Evolutionary conservation across 2,797 vertebrate genomes (phyloP), one percentile per base, ranked within the genome.

Genomic region (Sylvilagus floridanus): DNA sequence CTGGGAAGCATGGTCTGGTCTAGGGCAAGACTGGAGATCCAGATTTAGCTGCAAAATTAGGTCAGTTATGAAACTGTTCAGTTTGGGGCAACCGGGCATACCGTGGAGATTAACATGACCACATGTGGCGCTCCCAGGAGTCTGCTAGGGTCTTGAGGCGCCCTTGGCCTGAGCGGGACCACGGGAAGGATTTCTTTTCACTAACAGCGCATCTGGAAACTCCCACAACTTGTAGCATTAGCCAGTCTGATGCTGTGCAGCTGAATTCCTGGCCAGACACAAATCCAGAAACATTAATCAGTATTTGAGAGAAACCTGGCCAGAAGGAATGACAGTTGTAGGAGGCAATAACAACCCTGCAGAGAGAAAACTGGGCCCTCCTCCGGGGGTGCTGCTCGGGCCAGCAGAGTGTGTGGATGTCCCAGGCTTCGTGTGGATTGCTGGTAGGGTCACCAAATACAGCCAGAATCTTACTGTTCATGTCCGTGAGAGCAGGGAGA

Each of bases 141-240:
- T 91, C 65, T 82, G 37, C 19, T 30, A 68, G 37, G 37, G 35
- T 84, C 72, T 93, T 88, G 35, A 94, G 72, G n/a, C 13, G 66
- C 54, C 60, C 92, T 81, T 82, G 77, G 60, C 35, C 47, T 63
- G n/a, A 57, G 4, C 35, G 54, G 84, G 28, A 65, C 68, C 35
- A 12, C 7, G 5, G 21, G 78, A 73, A 93, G 84, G 17, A 81
- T 83, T 95, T 92, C 72, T 87, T 87, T 86, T 17, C 30, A 65
- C 6, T 32, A n/a, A 81, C 28, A 68, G 50, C 37, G 68, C 63
- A 82, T 22, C 30, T 84, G 50, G 77, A 91, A 95, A 89, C 35
- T 19, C n/a, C 7, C 47, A 52, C 21, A 63, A 7, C 22, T 79
- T 94, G 10, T 68, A 84, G 5, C 26, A 86, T 30, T 87, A 50